A percentile compares a stretch with the other conserved stretches of the same genome.
Conservation (phyloP, 2,113 vertebrate genomes). For the Alaudala cheleensis region DNA sequence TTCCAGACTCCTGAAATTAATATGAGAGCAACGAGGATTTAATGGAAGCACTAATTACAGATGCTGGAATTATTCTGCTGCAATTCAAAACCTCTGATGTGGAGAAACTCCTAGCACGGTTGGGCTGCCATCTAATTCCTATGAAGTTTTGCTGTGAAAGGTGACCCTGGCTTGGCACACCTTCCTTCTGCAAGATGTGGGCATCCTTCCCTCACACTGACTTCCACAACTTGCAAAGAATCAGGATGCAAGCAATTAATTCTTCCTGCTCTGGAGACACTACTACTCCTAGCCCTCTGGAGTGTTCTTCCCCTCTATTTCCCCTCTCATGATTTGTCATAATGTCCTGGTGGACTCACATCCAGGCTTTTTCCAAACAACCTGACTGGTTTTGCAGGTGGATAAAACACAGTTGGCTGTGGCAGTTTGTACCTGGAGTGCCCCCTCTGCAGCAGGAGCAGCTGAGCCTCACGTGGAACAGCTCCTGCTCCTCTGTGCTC, state of each 20-base stretch:
- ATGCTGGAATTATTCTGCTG: constrained; percentile 47
- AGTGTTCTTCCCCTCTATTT: not conserved
- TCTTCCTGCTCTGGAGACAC: not conserved
- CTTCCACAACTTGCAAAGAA: not conserved
- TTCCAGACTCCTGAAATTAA: constrained; percentile 58
- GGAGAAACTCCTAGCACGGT: constrained; percentile 53
- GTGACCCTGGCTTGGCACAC: constrained; percentile 43
- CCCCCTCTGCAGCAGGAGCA: not conserved
- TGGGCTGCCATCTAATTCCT: constrained; percentile 56
- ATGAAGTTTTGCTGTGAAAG: constrained; percentile 7
- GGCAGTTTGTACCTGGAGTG: not conserved
- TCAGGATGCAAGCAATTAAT: not conserved
- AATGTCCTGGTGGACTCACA: not conserved
- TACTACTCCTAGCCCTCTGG: not conserved
- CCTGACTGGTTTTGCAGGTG: not conserved
- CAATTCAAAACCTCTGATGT: constrained; percentile 62
- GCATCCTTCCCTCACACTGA: not conserved
- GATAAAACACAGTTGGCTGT: not conserved
- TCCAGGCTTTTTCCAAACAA: not conserved
- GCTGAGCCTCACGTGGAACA: fast-evolving
- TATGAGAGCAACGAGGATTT: constrained; percentile 36
- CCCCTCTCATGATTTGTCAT: not conserved
- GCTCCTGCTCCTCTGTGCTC: not conserved
- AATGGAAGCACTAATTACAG: constrained; percentile 55
- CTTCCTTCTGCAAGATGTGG: not conserved